These are phyloP conservation scores for Thymelicus sylvestris DNA, from an alignment of 2,888 invertebrate species.

Conservation along the genomic window DNA sequence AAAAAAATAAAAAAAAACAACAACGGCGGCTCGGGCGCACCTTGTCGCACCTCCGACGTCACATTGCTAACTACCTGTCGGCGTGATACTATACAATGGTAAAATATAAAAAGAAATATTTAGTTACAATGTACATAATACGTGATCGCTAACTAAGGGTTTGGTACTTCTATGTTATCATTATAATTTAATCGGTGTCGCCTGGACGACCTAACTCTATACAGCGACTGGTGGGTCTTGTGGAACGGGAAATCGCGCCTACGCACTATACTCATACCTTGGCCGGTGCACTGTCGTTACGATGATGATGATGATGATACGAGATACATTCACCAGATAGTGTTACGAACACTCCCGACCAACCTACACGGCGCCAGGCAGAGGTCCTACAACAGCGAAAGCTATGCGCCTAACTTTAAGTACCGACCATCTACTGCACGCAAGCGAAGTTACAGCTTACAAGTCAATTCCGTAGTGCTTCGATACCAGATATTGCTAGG, in stretches of 20 bases:
- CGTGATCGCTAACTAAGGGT: slow-evolving; percentile 82
- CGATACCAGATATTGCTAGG: slow-evolving; percentile 54
- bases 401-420: slow-evolving; percentile 66
- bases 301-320: no score
- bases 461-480: slow-evolving; percentile 82
- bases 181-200: slow-evolving; percentile 54
- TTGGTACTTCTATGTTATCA: slow-evolving; percentile 81
- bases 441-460: slow-evolving; percentile 71
- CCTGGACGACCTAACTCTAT: slow-evolving; percentile 71
- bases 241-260: slow-evolving; percentile 59
- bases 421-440: slow-evolving; percentile 71
- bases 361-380: slow-evolving; percentile 40
- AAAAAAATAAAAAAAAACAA: slow-evolving; percentile 75
- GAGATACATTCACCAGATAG: no score
- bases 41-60: slow-evolving; percentile 66
- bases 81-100: slow-evolving; percentile 83
- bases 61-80: slow-evolving; percentile 76
- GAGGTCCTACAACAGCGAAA: slow-evolving; percentile 50
- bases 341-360: not conserved
- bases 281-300: slow-evolving; percentile 41
- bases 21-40: slow-evolving; percentile 67
- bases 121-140: slow-evolving; percentile 84
- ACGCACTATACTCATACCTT: slow-evolving; percentile 60
- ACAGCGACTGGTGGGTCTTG: slow-evolving; percentile 73
- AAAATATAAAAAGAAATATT: slow-evolving; percentile 80